A percentile compares a stretch with the other conserved stretches of the same genome.
These are phyloP conservation scores for Anoplolepis gracilipes DNA, from an alignment of 1,140 invertebrate genomes.

Conservation along the genomic window DNA sequence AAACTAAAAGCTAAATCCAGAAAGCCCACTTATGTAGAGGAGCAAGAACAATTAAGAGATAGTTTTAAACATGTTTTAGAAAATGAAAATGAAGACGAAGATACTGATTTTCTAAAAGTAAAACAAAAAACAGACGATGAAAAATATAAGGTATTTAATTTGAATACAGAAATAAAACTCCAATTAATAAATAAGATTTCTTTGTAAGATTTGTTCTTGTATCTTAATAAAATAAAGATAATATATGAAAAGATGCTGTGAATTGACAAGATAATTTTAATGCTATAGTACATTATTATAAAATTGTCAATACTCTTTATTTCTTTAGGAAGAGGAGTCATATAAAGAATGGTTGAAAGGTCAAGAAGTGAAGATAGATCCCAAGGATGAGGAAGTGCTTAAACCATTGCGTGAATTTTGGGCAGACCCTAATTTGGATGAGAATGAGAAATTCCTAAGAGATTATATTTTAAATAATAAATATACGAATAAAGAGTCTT, in stretches of 20 bases:
- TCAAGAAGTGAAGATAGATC: slow-evolving; percentile 88
- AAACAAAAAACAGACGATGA: slow-evolving; percentile 89
- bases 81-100: slow-evolving; percentile 86
- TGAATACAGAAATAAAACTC: too few species aligned
- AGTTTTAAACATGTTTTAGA: slow-evolving; percentile 87
- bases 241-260: too few species aligned
- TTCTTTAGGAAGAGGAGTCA: slow-evolving; percentile 87
- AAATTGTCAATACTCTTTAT: slow-evolving; percentile 19
- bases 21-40: slow-evolving; percentile 88
- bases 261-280: background rate
- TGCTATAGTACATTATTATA: background rate
- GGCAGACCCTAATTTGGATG: slow-evolving; percentile 92
- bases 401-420: slow-evolving; percentile 94
- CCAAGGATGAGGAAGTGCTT: slow-evolving; percentile 89
- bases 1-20: slow-evolving; percentile 64
- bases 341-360: slow-evolving; percentile 94
- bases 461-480: slow-evolving; percentile 97
- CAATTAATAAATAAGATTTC: too few species aligned
- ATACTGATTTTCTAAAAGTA: slow-evolving; percentile 86
- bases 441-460: slow-evolving; percentile 95
- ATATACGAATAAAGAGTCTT: slow-evolving; percentile 88
- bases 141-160: slow-evolving; percentile 81
- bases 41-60: slow-evolving; percentile 90
- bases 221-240: too few species aligned
- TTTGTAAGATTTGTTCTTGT: too few species aligned